Conservation (phyloP, 2,888 invertebrate genomes). For the Rhabditoides inermis region DNA sequence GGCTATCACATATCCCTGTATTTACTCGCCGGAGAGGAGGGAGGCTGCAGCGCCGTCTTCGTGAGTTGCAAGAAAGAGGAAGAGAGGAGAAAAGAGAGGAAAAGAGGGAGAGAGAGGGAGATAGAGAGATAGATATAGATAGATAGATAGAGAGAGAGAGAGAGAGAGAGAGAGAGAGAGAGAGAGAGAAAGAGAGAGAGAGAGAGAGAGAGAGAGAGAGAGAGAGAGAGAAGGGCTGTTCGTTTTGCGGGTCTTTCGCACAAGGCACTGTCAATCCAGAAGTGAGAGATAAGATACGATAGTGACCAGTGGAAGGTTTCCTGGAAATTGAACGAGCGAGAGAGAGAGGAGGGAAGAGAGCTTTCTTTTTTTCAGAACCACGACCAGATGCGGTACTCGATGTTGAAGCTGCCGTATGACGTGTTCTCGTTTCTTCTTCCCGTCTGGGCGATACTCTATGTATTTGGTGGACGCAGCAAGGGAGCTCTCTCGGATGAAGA, state of each 20-base stretch:
- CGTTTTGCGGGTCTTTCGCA: neutral
- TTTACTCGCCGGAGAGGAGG: constrained; percentile 26
- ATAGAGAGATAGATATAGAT: no score
- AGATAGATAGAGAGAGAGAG: no score
- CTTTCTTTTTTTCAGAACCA: constrained; percentile 20
- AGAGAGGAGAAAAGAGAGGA: neutral
- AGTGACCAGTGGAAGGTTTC: no score
- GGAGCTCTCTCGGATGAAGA: no score
- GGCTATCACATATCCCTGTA: constrained; percentile 30
- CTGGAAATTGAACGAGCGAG: no score
- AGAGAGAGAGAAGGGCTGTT: neutral
- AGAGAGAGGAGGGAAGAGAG: neutral
- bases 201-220: neutral
- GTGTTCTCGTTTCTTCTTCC: constrained; percentile 29
- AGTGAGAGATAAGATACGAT: no score
- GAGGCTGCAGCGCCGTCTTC: constrained; percentile 32
- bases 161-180: neutral
- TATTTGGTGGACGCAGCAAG: no score
- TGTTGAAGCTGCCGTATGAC: constrained; percentile 32
- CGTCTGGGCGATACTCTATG: constrained; percentile 37
- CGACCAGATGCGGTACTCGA: constrained; percentile 27
- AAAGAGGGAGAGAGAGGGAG: neutral
- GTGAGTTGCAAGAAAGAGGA: constrained; percentile 15
- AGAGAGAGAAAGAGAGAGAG: neutral
- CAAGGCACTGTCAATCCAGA: neutral